Conservation (phyloP, 2,888 invertebrate species). For the Clunio marinus region DNA sequence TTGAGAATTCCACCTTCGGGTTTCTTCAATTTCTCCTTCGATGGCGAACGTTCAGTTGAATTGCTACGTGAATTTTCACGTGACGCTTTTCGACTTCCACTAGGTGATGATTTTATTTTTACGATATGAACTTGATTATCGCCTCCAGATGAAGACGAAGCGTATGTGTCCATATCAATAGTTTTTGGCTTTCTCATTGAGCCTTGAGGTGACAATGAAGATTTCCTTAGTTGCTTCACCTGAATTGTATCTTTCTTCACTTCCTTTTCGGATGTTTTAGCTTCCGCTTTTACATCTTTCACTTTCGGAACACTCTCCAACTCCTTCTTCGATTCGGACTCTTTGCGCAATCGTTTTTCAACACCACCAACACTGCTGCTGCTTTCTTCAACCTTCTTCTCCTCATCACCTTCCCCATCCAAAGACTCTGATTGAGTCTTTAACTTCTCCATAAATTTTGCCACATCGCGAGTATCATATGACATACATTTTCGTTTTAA, state of each 20-base stretch:
- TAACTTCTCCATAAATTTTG: slow-evolving; percentile 51
- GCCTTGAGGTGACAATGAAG: slow-evolving; percentile 26
- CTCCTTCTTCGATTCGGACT: slow-evolving; percentile 34
- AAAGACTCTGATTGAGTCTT: slow-evolving; percentile 40
- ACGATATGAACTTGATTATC: slow-evolving; percentile 51
- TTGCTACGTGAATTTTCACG: slow-evolving; percentile 49
- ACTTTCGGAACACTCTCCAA: slow-evolving; percentile 14
- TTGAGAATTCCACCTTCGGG: slow-evolving; percentile 51
- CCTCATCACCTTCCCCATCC: slow-evolving; percentile 29
- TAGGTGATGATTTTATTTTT: slow-evolving; percentile 54
- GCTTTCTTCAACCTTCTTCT: slow-evolving; percentile 13
- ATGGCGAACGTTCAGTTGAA: slow-evolving; percentile 25
- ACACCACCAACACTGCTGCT: too few species aligned
- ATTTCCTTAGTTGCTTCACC: slow-evolving; percentile 13
- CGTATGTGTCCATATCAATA: slow-evolving; percentile 42
- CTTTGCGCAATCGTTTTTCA: not conserved
- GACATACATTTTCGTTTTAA: slow-evolving; percentile 49
- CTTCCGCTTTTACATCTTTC: slow-evolving; percentile 36
- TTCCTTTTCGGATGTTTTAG: not conserved
- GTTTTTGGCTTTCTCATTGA: slow-evolving; percentile 34
- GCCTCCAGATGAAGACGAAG: slow-evolving; percentile 48
- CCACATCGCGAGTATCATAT: slow-evolving; percentile 49
- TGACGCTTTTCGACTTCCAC: slow-evolving; percentile 53
- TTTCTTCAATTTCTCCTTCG: slow-evolving; percentile 33
- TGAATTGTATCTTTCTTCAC: slow-evolving; percentile 21